These are phyloP conservation scores for Chymomyza caudatula DNA, from an alignment of 2,888 invertebrate genomes.

Conservation along the genomic window DNA sequence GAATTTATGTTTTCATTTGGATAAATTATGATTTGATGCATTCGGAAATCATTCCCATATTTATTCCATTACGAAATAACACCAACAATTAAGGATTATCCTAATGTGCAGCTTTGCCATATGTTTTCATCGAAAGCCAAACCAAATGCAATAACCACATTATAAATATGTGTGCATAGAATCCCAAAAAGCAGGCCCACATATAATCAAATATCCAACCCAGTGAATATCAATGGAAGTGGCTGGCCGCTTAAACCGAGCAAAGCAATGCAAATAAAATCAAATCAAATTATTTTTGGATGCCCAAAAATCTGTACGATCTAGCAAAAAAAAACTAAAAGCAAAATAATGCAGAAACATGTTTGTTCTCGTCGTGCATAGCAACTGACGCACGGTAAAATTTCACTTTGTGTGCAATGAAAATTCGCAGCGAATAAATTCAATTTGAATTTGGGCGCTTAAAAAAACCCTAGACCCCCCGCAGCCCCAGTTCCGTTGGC, in stretches of 20 bases:
- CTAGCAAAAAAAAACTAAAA: not conserved
- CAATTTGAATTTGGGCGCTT: conserved; percentile 63
- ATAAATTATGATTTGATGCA: too few relatives aligned
- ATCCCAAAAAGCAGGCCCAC: not conserved
- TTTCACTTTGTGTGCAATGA: conserved; percentile 62
- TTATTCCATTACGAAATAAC: not conserved
- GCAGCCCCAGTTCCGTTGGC: not conserved
- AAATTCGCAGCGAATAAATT: conserved; percentile 70
- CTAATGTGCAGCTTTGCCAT: not conserved
- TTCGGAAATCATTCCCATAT: too few relatives aligned
- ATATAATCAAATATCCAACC: conserved; percentile 18
- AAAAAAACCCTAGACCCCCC: conserved; percentile 26
- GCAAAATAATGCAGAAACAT: not conserved
- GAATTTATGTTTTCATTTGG: too few relatives aligned
- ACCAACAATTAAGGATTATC: not conserved
- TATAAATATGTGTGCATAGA: conserved; percentile 13
- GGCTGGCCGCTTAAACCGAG: conserved; percentile 44
- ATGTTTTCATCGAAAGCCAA: not conserved
- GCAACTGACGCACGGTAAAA: conserved; percentile 19
- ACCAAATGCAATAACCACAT: conserved; percentile 47
- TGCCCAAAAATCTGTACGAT: conserved; percentile 6
- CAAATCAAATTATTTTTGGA: conserved; percentile 64
- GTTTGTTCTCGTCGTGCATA: not conserved
- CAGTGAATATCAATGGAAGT: conserved; percentile 17
- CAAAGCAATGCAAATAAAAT: conserved; percentile 72